Conservation (phyloP, 2,888 invertebrate species). For the Rutpela maculata region DNA sequence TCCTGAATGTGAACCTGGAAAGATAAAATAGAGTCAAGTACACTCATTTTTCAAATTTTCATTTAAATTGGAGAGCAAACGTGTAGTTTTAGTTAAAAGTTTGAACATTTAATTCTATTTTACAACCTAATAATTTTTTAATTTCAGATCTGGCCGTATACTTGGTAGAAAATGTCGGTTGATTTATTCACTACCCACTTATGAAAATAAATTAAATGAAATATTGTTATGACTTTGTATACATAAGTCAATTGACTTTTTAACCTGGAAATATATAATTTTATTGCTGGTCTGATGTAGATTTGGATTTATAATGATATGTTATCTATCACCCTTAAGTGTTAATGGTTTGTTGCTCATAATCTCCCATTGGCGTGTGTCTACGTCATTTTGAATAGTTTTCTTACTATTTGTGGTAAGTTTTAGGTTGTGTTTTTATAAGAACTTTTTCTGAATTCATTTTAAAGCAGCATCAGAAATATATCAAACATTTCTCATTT, state of each 20-base stretch:
- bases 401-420: not conserved
- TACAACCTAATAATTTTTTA: slow-evolving; percentile 1
- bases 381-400: not conserved
- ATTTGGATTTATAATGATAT: not conserved
- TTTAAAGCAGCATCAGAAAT: too few species aligned
- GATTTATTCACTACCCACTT: not conserved
- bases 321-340: not conserved
- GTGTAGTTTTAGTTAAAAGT: slow-evolving; percentile 7
- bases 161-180: not conserved
- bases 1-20: slow-evolving; percentile 28
- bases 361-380: not conserved
- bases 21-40: slow-evolving; percentile 8
- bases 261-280: not conserved
- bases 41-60: not conserved
- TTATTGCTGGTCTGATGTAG: not conserved
- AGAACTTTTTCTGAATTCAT: not conserved
- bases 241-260: not conserved
- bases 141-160: not conserved
- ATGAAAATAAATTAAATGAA: not conserved
- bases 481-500: too few species aligned
- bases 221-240: too few species aligned
- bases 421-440: not conserved
- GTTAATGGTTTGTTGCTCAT: not conserved
- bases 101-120: slow-evolving; percentile 11
- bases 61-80: slow-evolving; percentile 9